phyloP scores from a whole-genome alignment of 2,113 vertebrate genomes.

The Daubentonia madagascariensis region DNA sequence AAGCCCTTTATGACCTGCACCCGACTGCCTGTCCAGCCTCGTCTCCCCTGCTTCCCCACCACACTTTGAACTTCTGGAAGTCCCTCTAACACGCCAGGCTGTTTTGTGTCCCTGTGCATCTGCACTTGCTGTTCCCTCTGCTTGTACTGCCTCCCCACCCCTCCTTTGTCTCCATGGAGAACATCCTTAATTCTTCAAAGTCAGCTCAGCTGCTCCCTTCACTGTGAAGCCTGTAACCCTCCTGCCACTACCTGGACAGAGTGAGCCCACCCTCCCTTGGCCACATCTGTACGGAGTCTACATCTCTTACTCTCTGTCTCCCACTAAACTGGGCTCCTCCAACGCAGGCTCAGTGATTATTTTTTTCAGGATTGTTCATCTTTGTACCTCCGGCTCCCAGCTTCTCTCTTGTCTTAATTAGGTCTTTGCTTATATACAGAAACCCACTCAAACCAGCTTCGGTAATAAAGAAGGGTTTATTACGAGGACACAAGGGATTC shows the following conservation, averaged over 20 bases:
- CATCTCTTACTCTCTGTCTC: not conserved
- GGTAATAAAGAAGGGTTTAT: slow-evolving; percentile 35
- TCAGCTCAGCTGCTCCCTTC: not conserved
- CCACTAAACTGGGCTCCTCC: not conserved
- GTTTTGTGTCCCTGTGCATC: slow-evolving; percentile 28
- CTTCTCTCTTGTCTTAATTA: slow-evolving; percentile 48
- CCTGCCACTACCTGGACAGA: accelerated
- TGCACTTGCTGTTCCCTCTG: slow-evolving; percentile 34
- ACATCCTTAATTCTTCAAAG: slow-evolving; percentile 27
- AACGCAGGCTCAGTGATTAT: not conserved
- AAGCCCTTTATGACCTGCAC: slow-evolving; percentile 61
- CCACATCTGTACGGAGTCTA: not conserved
- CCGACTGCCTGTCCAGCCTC: not conserved
- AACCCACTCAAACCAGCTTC: slow-evolving; percentile 29
- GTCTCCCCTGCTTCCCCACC: not conserved
- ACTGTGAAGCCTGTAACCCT: not conserved
- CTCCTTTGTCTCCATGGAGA: not conserved
- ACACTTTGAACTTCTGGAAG: slow-evolving; percentile 63
- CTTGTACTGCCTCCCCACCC: not conserved
- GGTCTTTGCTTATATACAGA: slow-evolving; percentile 44
- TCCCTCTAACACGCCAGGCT: not conserved
- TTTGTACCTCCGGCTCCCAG: not conserved
- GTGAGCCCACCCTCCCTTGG: not conserved
- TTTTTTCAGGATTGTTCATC: not conserved
- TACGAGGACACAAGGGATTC: not conserved